Conservation (phyloP, 1,140 invertebrate species). For the Physella acuta region DNA sequence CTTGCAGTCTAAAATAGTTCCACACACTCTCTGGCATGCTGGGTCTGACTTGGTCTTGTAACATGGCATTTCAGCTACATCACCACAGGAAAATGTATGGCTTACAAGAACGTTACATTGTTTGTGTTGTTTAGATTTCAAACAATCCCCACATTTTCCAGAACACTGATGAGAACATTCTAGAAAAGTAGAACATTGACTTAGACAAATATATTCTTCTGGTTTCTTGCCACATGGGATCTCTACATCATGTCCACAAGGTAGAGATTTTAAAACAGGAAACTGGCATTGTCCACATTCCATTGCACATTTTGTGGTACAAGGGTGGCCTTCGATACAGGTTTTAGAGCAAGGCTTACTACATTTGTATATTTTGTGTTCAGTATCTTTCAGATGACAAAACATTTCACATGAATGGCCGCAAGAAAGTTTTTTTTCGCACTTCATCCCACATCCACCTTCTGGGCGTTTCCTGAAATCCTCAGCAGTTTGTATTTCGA, state of each 20-base stretch:
- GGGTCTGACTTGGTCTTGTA: neutral
- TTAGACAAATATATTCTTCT: slow-evolving; percentile 58
- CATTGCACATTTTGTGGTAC: slow-evolving; percentile 69
- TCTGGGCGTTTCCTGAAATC: slow-evolving; percentile 36
- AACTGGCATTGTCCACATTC: slow-evolving; percentile 72
- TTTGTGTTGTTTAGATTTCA: neutral
- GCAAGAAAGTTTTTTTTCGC: slow-evolving; percentile 49
- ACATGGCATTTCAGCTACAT: neutral
- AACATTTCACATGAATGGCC: slow-evolving; percentile 25
- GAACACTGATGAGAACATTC: slow-evolving; percentile 61
- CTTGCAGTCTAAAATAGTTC: too few species aligned
- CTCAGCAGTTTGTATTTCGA: neutral
- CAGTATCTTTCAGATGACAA: slow-evolving; percentile 22
- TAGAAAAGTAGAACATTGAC: slow-evolving; percentile 37
- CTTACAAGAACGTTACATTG: neutral
- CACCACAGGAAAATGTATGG: neutral
- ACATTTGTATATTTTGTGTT: slow-evolving; percentile 16
- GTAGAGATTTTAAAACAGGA: slow-evolving; percentile 72
- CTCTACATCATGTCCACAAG: slow-evolving; percentile 30
- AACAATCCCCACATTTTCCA: slow-evolving; percentile 63
- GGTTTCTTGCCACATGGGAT: slow-evolving; percentile 53
- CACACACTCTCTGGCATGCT: neutral
- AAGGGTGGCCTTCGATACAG: slow-evolving; percentile 67
- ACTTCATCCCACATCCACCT: slow-evolving; percentile 54
- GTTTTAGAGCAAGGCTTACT: neutral